Percentiles rank a stretch among this genome's conserved stretches.
Evolutionary conservation across 2,888 invertebrate genomes (phyloP).

Genomic region (Patella caerulea): DNA sequence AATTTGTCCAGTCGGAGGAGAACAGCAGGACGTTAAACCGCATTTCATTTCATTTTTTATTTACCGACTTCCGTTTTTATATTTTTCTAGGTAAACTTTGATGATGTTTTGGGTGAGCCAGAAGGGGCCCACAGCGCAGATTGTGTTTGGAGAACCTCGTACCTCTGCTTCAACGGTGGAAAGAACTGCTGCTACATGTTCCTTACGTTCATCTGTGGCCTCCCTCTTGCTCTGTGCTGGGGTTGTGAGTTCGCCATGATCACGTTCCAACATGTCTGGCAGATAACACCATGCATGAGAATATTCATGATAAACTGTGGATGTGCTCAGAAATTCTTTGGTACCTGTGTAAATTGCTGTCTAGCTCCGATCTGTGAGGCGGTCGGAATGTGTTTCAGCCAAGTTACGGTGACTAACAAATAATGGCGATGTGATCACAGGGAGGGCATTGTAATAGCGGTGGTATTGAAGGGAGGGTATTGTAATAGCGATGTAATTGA

Average conservation of each 20-base stretch:
- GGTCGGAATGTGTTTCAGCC: constrained; percentile 52
- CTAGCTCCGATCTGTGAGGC: constrained; percentile 79
- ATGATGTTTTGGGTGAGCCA: constrained; percentile 61
- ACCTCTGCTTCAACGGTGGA: constrained; percentile 77
- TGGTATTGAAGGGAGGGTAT: no score
- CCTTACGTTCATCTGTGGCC: constrained; percentile 79
- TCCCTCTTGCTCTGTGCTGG: constrained; percentile 78
- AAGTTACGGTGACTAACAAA: constrained; percentile 52
- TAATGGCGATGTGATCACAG: background rate
- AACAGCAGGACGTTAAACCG: no score
- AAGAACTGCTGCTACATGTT: constrained; percentile 81
- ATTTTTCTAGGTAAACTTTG: constrained; percentile 45
- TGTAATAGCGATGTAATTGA: no score
- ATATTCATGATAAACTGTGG: constrained; percentile 77
- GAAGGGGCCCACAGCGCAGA: constrained; percentile 73
- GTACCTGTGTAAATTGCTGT: constrained; percentile 74
- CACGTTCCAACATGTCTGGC: constrained; percentile 80
- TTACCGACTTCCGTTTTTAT: background rate
- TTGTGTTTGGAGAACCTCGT: constrained; percentile 81
- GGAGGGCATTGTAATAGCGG: no score
- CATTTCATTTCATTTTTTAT: background rate
- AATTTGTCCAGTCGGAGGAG: no score
- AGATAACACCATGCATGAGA: constrained; percentile 79
- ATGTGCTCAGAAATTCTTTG: constrained; percentile 65
- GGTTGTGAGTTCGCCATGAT: constrained; percentile 72